Evolutionary conservation across 2,797 vertebrate genomes (phyloP), one percentile per base, ranked within the genome.

Genomic region (Pterois miles): DNA sequence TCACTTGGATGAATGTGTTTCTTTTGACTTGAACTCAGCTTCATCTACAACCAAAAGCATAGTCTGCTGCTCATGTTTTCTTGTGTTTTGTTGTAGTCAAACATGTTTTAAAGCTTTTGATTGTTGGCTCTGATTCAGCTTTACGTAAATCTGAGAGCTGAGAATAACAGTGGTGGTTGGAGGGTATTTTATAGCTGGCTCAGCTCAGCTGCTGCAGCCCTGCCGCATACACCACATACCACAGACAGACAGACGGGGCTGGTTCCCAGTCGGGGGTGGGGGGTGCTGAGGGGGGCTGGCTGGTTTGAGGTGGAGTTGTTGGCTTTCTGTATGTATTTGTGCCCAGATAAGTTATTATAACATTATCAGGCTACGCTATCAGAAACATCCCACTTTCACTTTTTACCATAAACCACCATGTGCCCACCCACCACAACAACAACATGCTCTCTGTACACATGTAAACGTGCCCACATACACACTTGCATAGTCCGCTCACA

Each of bases 161-260:
- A 75, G 78, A 80, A 62, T 76, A 90, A 85, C 65, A 68, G 75
- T 71, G 80, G 86, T 81, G 89, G 86, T 80, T 75, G 52, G 31
- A 76, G 66, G 80, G 69, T 75, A 68, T 86, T 91, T 88, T 82
- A 74, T 23, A 80, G 80, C 68, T 68, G 66, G 71, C 78, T 85
- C 78, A 59, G 85, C 83, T 90, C 88, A 87, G 87, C 90, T 90
- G 91, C 90, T 85, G 82, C 77, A 59, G 84, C 79, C 65, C 8
- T 22, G 20, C 80, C 88, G 74, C 89, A 89, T 83, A 34, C 74
- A 83, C 88, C 89, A 85, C 90, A 91, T 87, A 88, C 90, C 89
- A 87, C 82, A 88, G 91, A 87, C 88, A 82, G 81, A 66, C 83
- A 80, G 85, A 76, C 84, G 71, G 78, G 89, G 90, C 82, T 74